Evolutionary conservation across 2,888 invertebrate genomes (phyloP).

Genomic region (Malthinus flaveolus): DNA sequence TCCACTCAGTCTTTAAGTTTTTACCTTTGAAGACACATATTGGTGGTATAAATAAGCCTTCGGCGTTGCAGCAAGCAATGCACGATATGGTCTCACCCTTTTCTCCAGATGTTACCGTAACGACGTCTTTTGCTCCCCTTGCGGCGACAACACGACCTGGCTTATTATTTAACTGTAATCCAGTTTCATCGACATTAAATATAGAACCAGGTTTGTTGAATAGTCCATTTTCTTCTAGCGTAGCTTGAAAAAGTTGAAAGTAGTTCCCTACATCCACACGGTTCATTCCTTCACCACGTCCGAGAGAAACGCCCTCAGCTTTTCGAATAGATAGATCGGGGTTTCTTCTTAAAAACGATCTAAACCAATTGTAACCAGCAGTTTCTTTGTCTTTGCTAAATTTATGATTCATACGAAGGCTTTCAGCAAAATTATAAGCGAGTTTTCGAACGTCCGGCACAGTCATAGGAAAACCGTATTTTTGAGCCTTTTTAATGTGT

Average conservation of each 20-base stretch:
- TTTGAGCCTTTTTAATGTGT: constrained; percentile 26
- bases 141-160: constrained; percentile 41
- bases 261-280: neutral
- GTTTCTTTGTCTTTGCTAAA: too few species aligned
- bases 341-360: neutral
- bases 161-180: constrained; percentile 46
- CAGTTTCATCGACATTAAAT: constrained; percentile 10
- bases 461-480: constrained; percentile 24
- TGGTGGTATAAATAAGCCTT: neutral
- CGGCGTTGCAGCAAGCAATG: constrained; percentile 5
- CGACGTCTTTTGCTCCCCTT: constrained; percentile 32
- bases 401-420: too few species aligned
- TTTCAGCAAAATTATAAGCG: constrained; percentile 21
- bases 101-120: neutral
- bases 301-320: neutral
- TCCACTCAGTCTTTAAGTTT: neutral
- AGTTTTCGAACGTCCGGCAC: constrained; percentile 20
- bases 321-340: neutral
- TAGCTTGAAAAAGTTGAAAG: neutral
- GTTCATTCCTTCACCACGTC: neutral
- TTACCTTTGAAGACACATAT: neutral
- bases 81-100: neutral
- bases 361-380: neutral
- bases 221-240: neutral
- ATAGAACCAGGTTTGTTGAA: neutral